phyloP scores from a whole-genome alignment of 2,113 vertebrate genomes.

The Alces alces region DNA sequence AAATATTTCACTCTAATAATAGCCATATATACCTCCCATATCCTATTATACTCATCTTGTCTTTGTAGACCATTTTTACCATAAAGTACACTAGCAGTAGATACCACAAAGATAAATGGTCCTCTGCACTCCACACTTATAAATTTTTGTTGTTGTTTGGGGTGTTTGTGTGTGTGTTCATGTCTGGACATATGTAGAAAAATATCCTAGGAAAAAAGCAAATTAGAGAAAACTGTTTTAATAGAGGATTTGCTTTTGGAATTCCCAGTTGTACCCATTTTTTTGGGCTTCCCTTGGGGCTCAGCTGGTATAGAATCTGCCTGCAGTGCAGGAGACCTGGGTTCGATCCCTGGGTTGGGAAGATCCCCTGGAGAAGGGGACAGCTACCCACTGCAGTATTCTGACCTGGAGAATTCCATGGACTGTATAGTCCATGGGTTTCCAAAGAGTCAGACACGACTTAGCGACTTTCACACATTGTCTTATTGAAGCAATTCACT shows the following conservation, averaged over 20 bases:
- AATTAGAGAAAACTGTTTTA: not conserved
- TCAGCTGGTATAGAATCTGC: not conserved
- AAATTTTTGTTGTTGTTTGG: not conserved
- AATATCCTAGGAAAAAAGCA: not conserved
- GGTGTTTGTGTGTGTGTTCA: not conserved
- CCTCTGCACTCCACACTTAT: not conserved
- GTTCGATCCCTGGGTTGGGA: not conserved
- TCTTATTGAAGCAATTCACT: not conserved
- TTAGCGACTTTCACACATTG: not conserved
- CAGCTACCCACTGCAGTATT: not conserved
- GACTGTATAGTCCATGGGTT: not conserved
- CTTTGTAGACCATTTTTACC: conserved; percentile 12
- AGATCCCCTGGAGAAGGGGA: not conserved
- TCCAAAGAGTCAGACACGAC: not conserved
- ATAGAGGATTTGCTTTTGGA: not conserved
- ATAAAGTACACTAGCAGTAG: not conserved
- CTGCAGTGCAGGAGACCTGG: not conserved
- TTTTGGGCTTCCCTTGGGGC: not conserved
- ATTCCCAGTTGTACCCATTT: not conserved
- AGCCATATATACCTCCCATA: not conserved
- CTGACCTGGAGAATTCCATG: not conserved
- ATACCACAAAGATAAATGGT: not conserved
- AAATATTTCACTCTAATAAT: not conserved
- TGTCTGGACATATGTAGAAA: not conserved
- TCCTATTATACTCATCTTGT: not conserved